These are phyloP conservation scores for Thysanoteuthis rhombus DNA, from an alignment of 2,888 invertebrate genomes.

Conservation along the genomic window DNA sequence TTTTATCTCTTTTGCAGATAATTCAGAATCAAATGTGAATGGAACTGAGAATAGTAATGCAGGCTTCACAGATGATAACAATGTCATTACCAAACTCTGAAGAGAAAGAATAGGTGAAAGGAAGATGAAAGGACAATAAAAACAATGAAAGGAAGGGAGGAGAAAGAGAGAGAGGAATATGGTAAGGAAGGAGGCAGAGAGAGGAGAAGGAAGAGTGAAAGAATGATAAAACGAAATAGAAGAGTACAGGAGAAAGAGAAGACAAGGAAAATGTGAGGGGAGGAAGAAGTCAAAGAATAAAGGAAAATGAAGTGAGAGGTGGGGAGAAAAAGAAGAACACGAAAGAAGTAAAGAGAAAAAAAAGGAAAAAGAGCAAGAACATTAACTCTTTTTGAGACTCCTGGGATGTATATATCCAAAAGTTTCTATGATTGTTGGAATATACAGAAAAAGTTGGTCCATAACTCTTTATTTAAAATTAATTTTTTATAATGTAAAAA, in stretches of 20 bases:
- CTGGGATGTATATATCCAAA: no score
- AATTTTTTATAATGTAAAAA: no score
- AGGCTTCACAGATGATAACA: constrained; percentile 1
- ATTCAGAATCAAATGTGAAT: neutral
- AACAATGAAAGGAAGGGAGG: neutral
- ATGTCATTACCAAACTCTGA: neutral
- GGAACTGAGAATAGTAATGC: neutral
- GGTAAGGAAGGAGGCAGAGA: neutral
- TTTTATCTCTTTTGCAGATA: neutral
- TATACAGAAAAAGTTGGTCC: no score
- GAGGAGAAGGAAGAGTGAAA: neutral
- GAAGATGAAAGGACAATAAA: neutral
- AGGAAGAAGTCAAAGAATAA: no score
- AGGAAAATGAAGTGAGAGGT: no score
- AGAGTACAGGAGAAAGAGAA: no score
- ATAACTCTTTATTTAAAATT: no score
- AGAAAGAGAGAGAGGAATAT: neutral
- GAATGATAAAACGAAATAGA: neutral
- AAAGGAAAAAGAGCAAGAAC: no score
- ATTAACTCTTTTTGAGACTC: accelerated
- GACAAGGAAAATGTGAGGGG: no score
- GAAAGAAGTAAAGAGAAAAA: no score
- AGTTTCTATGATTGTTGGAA: no score
- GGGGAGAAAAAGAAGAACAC: no score
- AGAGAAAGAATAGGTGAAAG: neutral